These are phyloP conservation scores for Plutella xylostella DNA, from an alignment of 2,888 invertebrate species.

Conservation along the genomic window DNA sequence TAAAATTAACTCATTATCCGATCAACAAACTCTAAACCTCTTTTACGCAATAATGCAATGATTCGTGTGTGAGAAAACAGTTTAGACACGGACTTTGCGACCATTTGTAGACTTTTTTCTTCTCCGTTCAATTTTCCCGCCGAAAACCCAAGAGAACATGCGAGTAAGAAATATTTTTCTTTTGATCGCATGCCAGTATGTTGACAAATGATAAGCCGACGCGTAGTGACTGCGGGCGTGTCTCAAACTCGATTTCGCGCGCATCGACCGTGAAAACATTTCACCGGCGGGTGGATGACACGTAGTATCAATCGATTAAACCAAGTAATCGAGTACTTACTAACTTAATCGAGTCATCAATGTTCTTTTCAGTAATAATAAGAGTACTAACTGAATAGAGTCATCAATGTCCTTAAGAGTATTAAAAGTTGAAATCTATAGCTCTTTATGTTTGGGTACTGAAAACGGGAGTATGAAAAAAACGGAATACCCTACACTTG, in stretches of 20 bases:
- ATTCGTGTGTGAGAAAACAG: too few species aligned
- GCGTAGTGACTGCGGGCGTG: neutral
- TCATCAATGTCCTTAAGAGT: neutral
- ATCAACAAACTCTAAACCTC: too few species aligned
- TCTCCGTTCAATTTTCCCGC: neutral
- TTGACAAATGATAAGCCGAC: neutral
- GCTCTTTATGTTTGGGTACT: too few species aligned
- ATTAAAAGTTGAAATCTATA: neutral
- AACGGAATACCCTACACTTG: too few species aligned
- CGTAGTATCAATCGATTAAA: slow-evolving; percentile 15
- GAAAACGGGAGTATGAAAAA: too few species aligned
- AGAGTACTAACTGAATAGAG: neutral
- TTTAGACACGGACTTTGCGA: neutral
- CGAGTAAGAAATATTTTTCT: neutral
- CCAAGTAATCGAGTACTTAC: neutral
- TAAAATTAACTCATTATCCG: too few species aligned
- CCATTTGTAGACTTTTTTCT: neutral
- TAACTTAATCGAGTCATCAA: neutral
- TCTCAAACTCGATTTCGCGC: slow-evolving; percentile 32
- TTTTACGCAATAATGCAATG: too few species aligned
- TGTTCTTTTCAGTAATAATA: neutral
- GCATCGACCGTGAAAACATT: slow-evolving; percentile 33
- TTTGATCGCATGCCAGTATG: neutral
- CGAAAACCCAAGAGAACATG: neutral
- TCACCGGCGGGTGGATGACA: slow-evolving; percentile 26